Conservation (phyloP, 2,113 vertebrate species). For the Psammodynastes pulverulentus region DNA sequence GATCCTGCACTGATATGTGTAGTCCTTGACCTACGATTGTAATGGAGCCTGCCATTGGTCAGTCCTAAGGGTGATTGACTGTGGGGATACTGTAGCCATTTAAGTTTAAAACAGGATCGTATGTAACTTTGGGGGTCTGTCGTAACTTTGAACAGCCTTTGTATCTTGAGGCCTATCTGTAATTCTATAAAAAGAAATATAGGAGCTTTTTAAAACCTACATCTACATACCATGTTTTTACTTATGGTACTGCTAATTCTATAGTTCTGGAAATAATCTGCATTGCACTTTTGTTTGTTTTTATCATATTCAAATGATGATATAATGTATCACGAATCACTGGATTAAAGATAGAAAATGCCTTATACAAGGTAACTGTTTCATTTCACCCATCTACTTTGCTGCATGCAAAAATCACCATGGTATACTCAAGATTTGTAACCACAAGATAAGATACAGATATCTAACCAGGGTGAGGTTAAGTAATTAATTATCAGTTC, state of each 20-base stretch:
- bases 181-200: background rate
- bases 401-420: background rate
- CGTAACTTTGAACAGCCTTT: background rate
- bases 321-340: background rate
- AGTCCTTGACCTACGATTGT: background rate
- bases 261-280: too few relatives aligned
- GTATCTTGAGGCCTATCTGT: background rate
- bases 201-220: background rate
- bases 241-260: background rate
- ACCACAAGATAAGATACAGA: background rate
- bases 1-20: background rate
- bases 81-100: background rate
- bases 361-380: background rate
- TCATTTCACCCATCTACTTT: background rate
- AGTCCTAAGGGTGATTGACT: background rate
- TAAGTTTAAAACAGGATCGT: background rate
- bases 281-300: background rate
- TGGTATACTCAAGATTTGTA: background rate
- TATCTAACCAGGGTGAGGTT: background rate
- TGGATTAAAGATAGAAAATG: background rate
- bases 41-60: background rate
- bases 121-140: background rate
- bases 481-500: conserved; percentile 3
- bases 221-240: background rate
- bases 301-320: background rate